Conservation (phyloP, 2,113 vertebrate genomes). For the Enhydra lutris region DNA sequence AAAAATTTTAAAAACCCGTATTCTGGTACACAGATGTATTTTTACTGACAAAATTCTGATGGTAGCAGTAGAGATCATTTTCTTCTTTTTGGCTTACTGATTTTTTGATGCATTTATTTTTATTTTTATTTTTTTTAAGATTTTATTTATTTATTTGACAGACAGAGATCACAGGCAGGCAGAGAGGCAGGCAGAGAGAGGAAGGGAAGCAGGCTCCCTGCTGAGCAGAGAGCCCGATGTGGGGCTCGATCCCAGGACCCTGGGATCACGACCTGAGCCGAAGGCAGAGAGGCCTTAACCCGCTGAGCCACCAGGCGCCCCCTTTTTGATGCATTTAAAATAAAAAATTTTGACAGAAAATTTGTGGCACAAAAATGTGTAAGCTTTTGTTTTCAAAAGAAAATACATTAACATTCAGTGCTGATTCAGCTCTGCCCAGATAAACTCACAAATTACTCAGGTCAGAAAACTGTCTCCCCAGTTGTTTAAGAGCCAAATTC, state of each 20-base stretch:
- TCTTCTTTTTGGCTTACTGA: slow-evolving; percentile 3
- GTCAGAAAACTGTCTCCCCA: background rate
- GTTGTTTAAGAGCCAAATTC: background rate
- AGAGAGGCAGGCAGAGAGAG: no score
- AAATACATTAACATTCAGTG: slow-evolving; percentile 31
- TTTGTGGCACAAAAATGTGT: background rate
- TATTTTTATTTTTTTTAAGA: no score
- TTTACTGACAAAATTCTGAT: background rate
- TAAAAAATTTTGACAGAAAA: slow-evolving; percentile 26
- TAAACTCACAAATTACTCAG: slow-evolving; percentile 13
- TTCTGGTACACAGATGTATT: background rate
- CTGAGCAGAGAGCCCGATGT: no score
- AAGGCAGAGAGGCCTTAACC: no score
- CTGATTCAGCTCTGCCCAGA: slow-evolving; percentile 25
- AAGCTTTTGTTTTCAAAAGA: slow-evolving; percentile 22
- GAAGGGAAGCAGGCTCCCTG: no score
- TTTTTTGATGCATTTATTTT: slow-evolving; percentile 16
- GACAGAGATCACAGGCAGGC: no score
- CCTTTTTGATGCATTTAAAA: slow-evolving; percentile 27
- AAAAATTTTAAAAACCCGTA: background rate
- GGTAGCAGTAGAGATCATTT: background rate
- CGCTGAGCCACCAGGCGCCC: no score
- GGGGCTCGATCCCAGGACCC: no score
- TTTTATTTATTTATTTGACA: no score
- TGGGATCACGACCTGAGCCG: no score